These are phyloP conservation scores for Drosophila multiciliata DNA, from an alignment of 2,888 invertebrate species.

Conservation along the genomic window DNA sequence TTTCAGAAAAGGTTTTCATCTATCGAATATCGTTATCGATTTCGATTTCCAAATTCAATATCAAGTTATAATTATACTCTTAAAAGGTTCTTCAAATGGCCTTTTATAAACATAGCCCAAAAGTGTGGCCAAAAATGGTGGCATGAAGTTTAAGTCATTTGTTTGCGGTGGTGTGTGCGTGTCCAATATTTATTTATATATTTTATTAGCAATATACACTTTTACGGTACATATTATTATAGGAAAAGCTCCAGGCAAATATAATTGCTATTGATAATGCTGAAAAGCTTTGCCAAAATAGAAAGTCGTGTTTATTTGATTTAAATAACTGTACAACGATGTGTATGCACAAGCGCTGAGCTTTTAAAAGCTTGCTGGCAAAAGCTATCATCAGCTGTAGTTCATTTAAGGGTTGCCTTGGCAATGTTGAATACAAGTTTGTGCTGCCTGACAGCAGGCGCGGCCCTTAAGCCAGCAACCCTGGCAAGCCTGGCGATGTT, in stretches of 20 bases:
- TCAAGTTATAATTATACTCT: not conserved
- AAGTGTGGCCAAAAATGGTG: not conserved
- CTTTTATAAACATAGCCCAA: not conserved
- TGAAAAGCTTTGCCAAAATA: not conserved
- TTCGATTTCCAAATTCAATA: not conserved
- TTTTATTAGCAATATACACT: not conserved
- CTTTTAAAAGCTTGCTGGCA: slow-evolving; percentile 26
- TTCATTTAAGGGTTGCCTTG: slow-evolving; percentile 35
- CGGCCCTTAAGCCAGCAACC: slow-evolving; percentile 6
- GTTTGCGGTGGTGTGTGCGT: not conserved
- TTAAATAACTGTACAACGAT: not conserved
- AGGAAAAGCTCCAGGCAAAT: not conserved
- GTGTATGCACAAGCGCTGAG: not conserved
- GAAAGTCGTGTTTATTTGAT: not conserved
- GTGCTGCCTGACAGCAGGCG: slow-evolving; percentile 20
- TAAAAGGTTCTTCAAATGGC: not conserved
- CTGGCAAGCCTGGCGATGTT: slow-evolving; percentile 32
- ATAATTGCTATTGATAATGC: not conserved
- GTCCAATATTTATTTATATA: not conserved
- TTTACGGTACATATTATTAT: not conserved
- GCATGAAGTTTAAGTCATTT: not conserved
- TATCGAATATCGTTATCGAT: not conserved
- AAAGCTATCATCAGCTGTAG: slow-evolving; percentile 42
- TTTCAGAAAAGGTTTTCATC: not conserved
- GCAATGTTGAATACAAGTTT: slow-evolving; percentile 6